Evolutionary conservation across 2,797 vertebrate species (phyloP).

Genomic region (Sternarchorhynchus goeldii): DNA sequence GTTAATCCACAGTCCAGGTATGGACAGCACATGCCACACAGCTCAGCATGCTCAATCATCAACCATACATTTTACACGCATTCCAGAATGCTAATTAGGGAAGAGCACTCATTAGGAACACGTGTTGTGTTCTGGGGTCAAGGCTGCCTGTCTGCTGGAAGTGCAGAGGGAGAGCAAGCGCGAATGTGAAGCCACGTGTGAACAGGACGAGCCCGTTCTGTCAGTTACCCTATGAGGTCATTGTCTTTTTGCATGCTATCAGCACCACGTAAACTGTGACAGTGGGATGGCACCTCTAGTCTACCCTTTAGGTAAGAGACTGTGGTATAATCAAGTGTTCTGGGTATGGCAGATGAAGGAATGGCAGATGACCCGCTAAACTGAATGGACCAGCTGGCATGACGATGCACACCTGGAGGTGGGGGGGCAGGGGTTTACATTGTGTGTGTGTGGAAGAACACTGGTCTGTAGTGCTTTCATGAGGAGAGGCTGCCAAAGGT

Average conservation of each 20-base stretch:
- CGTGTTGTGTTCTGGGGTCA: slow-evolving; percentile 47
- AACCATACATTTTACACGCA: slow-evolving; percentile 29
- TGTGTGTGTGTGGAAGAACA: not conserved
- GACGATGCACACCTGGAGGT: slow-evolving; percentile 16
- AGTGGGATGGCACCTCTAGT: not conserved
- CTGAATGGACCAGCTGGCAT: not conserved
- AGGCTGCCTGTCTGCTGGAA: slow-evolving; percentile 33
- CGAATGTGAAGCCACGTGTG: not conserved
- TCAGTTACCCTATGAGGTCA: slow-evolving; percentile 2
- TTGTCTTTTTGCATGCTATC: not conserved
- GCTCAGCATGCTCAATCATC: not conserved
- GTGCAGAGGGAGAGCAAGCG: not conserved
- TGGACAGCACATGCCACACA: not conserved
- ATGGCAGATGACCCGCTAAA: not conserved
- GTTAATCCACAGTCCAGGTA: not conserved
- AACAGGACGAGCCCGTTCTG: slow-evolving; percentile 31
- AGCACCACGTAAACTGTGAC: not conserved
- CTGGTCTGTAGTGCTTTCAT: slow-evolving; percentile 31
- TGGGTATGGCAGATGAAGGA: not conserved
- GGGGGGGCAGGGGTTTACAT: slow-evolving; percentile 8
- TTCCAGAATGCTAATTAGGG: slow-evolving; percentile 34
- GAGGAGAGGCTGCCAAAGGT: slow-evolving; percentile 28
- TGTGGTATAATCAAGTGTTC: not conserved
- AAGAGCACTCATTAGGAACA: slow-evolving; percentile 51
- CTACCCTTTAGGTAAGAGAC: not conserved